Evolutionary conservation across 2,888 invertebrate species (phyloP), one percentile per base, ranked within the genome.

Genomic region (Drosophila eohydei): DNA sequence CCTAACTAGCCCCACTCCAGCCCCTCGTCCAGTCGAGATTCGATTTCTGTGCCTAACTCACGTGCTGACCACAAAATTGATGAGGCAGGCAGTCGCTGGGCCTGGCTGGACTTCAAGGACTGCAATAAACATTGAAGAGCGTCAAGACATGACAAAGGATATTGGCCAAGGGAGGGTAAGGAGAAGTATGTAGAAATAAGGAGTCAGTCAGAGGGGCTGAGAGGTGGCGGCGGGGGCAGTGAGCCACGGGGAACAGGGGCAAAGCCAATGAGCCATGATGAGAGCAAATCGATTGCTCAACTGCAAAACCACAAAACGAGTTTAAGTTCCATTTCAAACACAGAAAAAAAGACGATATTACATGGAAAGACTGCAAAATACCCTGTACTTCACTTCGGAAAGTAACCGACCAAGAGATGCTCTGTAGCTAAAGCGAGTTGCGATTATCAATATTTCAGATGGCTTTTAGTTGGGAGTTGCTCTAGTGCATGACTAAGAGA

Each of bases 201-300:
- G 12, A 6, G n/a, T 1, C 32, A 6, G 43, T 14, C 16, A 3
- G 14, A 8, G 2, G 14, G 41, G 12, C 3, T 4, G 14, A 21
- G 9, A 2, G 21, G 21, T 1, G 21, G 1, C 21, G 21, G 21
- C 21, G 21, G 21, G 21, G 6, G 7, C 3, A 8, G 16, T 38
- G 8, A 16, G 12, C 9, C 1, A n/a, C 5, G 21, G 34, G 41
- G 68, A 70, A 11, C 36, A 43, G 59, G 61, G 63, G 55, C 68
- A 55, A 66, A 87, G 69, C 73, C 89, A 89, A 84, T 84, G 84
- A 84, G 84, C 89, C 89, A 74, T 89, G 88, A 73, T 72, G 71
- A 74, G 70, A 73, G 74, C 78, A 81, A 84, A 84, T 84, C 84
- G 89, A 89, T 84, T 87, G 88, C 60, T 80, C 77, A 59, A 71